Percentiles rank a stretch among this genome's conserved stretches.
phyloP scores from a whole-genome alignment of 2,888 invertebrate species.

The Acanthosepion lycidas region DNA sequence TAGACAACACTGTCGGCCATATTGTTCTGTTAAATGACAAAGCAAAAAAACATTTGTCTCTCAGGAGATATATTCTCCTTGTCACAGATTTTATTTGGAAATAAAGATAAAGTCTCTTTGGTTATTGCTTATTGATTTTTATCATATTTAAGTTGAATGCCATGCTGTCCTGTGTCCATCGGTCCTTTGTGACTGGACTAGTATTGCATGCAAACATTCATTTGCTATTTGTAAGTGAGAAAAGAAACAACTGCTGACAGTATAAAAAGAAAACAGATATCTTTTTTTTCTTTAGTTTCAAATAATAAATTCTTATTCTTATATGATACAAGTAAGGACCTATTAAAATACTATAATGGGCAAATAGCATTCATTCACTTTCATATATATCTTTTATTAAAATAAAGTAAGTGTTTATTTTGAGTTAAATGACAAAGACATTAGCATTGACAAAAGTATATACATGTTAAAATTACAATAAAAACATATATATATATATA shows the following conservation, averaged over 20 bases:
- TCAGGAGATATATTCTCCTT: not conserved
- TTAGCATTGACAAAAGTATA: no score
- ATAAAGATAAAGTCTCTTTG: not conserved
- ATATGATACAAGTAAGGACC: no score
- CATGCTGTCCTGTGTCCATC: not conserved
- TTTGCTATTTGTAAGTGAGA: not conserved
- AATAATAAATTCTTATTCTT: not conserved
- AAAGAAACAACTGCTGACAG: not conserved
- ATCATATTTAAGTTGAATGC: not conserved
- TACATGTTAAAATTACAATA: no score
- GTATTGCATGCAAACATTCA: not conserved
- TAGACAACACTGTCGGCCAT: not conserved
- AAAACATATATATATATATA: no score
- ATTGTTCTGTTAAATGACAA: not conserved
- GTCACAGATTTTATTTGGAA: not conserved
- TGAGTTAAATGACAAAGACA: no score
- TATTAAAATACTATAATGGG: no score
- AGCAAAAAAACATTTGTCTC: not conserved
- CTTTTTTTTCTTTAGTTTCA: not conserved
- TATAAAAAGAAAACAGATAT: not conserved
- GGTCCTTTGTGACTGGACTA: not conserved
- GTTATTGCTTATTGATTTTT: not conserved
- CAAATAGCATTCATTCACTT: no score
- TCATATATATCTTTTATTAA: no score
- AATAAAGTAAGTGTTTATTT: no score